These are phyloP conservation scores for Merluccius polli DNA, from an alignment of 2,797 vertebrate species.

Conservation along the genomic window DNA sequence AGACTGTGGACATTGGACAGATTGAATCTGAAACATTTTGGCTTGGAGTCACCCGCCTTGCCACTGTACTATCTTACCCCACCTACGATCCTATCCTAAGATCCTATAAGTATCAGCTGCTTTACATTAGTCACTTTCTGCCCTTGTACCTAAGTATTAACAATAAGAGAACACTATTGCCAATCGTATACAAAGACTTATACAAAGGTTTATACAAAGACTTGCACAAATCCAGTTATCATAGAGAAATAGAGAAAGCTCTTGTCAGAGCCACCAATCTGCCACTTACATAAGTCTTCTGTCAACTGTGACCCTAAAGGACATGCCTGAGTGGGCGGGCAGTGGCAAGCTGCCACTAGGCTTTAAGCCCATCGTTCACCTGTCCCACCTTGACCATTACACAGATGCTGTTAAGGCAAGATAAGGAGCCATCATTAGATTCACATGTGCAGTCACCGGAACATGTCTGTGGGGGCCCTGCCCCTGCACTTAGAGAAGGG, in stretches of 20 bases:
- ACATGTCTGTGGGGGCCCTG: constrained; percentile 13
- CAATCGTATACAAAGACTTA: background rate
- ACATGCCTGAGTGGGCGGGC: constrained; percentile 35
- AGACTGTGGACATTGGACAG: background rate
- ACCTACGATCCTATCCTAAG: background rate
- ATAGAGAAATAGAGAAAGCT: constrained; percentile 27
- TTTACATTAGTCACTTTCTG: background rate
- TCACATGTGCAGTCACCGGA: constrained; percentile 39
- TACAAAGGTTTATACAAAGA: background rate
- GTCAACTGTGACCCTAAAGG: constrained; percentile 33
- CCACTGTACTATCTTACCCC: background rate
- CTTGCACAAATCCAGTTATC: background rate
- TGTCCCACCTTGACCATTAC: constrained; percentile 30
- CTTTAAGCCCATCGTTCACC: constrained; percentile 19
- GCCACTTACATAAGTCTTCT: constrained; percentile 10
- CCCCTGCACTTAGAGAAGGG: constrained; percentile 22
- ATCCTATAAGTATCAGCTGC: background rate
- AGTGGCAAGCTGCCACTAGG: constrained; percentile 7
- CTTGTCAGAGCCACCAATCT: constrained; percentile 22
- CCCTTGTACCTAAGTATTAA: background rate
- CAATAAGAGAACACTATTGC: background rate
- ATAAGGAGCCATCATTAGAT: constrained; percentile 33
- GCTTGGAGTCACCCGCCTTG: background rate
- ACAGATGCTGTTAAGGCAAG: constrained; percentile 55
- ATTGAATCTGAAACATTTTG: background rate